These are phyloP conservation scores for Microplitis deprimator DNA, from an alignment of 2,888 invertebrate genomes.

Conservation along the genomic window DNA sequence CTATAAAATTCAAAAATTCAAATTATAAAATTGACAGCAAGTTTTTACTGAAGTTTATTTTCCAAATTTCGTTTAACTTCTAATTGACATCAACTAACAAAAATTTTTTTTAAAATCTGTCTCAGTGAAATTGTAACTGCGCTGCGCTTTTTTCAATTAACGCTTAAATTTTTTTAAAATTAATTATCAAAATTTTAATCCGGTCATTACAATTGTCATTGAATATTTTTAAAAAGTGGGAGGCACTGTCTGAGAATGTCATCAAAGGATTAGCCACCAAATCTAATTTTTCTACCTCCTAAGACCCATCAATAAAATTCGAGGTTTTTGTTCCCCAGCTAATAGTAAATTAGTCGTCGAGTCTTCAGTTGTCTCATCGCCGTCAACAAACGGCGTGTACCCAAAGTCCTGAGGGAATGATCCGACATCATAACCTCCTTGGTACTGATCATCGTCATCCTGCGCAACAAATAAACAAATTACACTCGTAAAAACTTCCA, in stretches of 20 bases:
- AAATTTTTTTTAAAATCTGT: too few species aligned
- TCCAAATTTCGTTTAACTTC: too few species aligned
- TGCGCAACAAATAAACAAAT: constrained; percentile 45
- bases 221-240: too few species aligned
- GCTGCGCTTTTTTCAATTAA: not conserved
- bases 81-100: too few species aligned
- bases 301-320: constrained; percentile 95
- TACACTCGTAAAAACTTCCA: not conserved
- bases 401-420: constrained; percentile 94
- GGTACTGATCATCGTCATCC: constrained; percentile 72
- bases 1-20: too few species aligned
- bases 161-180: too few species aligned
- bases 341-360: constrained; percentile 68
- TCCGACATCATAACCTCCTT: constrained; percentile 74
- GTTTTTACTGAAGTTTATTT: too few species aligned
- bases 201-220: too few species aligned
- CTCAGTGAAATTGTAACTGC: not conserved
- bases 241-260: not conserved
- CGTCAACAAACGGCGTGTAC: constrained; percentile 87
- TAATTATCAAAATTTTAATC: too few species aligned
- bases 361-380: constrained; percentile 78
- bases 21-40: too few species aligned
- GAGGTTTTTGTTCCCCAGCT: constrained; percentile 86
- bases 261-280: not conserved
- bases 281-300: constrained; percentile 76